Base-by-base conservation (phyloP, 2,797 vertebrate genomes). In the Syngnathus acus region DNA sequence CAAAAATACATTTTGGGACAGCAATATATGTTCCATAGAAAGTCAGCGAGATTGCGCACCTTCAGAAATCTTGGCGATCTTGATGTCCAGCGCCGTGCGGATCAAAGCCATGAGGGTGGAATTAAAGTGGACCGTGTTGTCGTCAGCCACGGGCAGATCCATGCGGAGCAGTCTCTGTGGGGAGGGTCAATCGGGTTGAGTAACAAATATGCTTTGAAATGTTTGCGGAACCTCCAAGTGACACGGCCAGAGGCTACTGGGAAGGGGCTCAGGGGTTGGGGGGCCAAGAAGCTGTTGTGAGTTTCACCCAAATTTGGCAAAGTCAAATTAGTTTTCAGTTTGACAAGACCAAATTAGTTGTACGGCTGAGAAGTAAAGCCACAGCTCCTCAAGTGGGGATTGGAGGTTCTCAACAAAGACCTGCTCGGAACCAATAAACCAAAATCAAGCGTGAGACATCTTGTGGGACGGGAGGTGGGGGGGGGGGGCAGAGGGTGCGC, bases 51-150 rank as follows among this genome's bases (percentile, higher is more conserved):
- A 66, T 72, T 80, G 70, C 80, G 84, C 89, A 88, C 74, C 81
- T 89, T 85, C 84, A 84, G 77, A 87, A 92, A 94, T 94, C 87
- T 98, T 98, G 74, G 95, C 95, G 19, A 98, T 98, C 86, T 98
- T 97, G 89, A 98, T 97, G 82, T 98, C 95, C 78, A 97, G 87
- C 1, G 95, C 95, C 0, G 95, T 98, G 66, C 95, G 92, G 78
- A 98, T 98, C 85, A 98, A 85, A 21, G 95, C 95, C 95, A 98
- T 98, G 72, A 98, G 94, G 1, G 95, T 98, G 66, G 95, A 97
- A 86, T 97, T 97, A 86, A 98, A 98, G 85, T 98, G 95, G 64
- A 98, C 95, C 0, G 93, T 93, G 89, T 96, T 98, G 92, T 98
- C 95, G 0, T 97, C 95, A 0, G 95, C 95, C 51, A 98, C 95